Evolutionary conservation across 2,888 invertebrate species (phyloP), one percentile per base, ranked within the genome.

Genomic region (Eustalomyia histrio): DNA sequence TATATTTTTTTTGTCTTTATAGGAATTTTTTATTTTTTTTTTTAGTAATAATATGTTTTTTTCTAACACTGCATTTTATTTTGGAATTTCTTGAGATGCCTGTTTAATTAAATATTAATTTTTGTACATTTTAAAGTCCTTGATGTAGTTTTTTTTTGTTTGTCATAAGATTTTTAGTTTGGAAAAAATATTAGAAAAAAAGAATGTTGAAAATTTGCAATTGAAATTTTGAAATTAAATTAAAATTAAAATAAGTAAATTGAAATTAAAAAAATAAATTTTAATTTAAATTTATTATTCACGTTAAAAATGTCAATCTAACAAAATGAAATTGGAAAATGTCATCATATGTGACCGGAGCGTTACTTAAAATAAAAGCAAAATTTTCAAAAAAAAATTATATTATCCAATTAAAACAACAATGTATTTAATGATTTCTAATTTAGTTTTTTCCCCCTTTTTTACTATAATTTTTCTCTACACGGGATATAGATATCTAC

Each of bases 51-150:
- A n/a, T n/a, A n/a, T n/a, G n/a, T 67, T 72, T 65, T 60, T 3
- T 61, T 58, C 35, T 80, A 78, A 79, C 81, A 81, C 81, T 81
- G 81, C 81, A 81, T 81, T 76, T 80, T 58, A n/a, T 75, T 75
- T 80, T 73, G 69, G 71, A 81, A 71, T 81, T 78, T 55, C 67
- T 76, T 57, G 61, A 74, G 81, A 74, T 81, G 78, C 81, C 81
- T 67, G 71, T 79, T 78, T 57, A 61, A 71, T 74, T 65, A 74
- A 63, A n/a, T 58, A 72, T 57, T 50, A n/a, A 64, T 57, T 52
- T 81, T 81, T 81, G 78, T 78, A 78, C 78, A 71, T 78, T 78
- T 55, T 47, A 58, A 65, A 81, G 67, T 81, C 71, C 74, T 75
- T 75, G 81, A 74, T 78, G 52, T 61, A 57, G 60, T 50, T 69